Percentiles rank a stretch among this genome's conserved stretches.
Evolutionary conservation across 53 echinoderm and acorn worm species (phyloP).

Genomic region (Arbacia lixula): DNA sequence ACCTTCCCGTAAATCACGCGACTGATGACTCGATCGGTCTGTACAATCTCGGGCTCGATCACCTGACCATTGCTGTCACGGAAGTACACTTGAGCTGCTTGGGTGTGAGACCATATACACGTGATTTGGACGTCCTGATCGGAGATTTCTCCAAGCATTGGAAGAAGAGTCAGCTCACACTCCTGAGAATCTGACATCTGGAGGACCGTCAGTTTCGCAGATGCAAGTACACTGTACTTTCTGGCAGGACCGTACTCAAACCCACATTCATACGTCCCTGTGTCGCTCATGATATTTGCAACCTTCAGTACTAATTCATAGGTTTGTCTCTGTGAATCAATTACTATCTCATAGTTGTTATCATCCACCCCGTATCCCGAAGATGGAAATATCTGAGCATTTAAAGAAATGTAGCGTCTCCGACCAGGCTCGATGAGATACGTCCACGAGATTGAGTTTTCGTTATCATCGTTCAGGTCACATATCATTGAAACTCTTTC

Average conservation of each 20-base stretch:
- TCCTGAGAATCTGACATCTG: background rate
- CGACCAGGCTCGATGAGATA: background rate
- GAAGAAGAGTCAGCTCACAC: background rate
- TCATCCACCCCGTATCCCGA: background rate
- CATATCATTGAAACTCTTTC: conserved; percentile 11
- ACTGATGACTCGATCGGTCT: conserved; percentile 1
- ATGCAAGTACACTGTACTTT: background rate
- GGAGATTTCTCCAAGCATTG: background rate
- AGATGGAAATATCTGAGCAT: background rate
- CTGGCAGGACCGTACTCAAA: background rate
- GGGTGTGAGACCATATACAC: conserved; percentile 6
- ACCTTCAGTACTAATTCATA: background rate
- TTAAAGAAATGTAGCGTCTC: background rate
- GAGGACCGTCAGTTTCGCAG: background rate
- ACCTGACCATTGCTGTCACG: background rate
- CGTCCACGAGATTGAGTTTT: conserved; percentile 12
- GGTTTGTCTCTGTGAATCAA: background rate
- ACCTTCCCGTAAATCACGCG: too few species aligned
- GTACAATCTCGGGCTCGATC: background rate
- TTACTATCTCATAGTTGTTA: background rate
- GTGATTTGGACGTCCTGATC: background rate
- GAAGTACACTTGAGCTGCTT: conserved; percentile 2
- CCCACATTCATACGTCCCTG: conserved; percentile 31
- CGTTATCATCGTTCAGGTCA: conserved; percentile 27
- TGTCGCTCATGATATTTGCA: background rate